Evolutionary conservation across 1,140 invertebrate species (phyloP).

Genomic region (Phymastichus coffea): DNA sequence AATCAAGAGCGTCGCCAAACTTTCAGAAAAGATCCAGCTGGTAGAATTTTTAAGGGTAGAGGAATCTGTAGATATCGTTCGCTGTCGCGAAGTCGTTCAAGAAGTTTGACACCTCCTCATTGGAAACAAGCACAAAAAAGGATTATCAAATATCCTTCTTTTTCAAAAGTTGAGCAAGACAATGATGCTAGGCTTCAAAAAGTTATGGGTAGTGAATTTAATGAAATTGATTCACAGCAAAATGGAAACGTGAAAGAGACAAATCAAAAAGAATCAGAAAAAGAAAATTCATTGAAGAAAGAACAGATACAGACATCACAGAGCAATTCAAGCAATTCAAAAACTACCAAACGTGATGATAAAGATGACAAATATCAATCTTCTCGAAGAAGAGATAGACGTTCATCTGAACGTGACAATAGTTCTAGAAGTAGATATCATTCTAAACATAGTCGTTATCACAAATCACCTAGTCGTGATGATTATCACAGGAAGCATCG

Average conservation of each 20-base stretch:
- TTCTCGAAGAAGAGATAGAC: neutral
- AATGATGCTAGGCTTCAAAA: neutral
- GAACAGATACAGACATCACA: constrained; percentile 44
- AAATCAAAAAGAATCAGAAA: constrained; percentile 63
- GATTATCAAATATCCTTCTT: constrained; percentile 78
- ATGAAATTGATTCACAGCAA: constrained; percentile 50
- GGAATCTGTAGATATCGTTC: constrained; percentile 84
- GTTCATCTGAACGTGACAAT: constrained; percentile 1
- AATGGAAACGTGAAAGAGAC: constrained; percentile 65
- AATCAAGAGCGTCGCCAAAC: constrained; percentile 55
- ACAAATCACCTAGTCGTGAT: constrained; percentile 19
- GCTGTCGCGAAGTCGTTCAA: constrained; percentile 76
- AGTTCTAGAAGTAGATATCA: constrained; percentile 6
- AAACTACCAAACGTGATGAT: neutral
- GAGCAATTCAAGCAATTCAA: constrained; percentile 3
- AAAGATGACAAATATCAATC: constrained; percentile 1
- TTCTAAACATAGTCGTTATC: constrained; percentile 11
- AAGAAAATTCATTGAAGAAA: constrained; percentile 62
- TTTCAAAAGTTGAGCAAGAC: constrained; percentile 54
- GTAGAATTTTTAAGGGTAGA: constrained; percentile 83
- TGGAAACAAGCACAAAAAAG: constrained; percentile 84
- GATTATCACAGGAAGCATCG: constrained; percentile 10
- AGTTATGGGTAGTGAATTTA: constrained; percentile 16
- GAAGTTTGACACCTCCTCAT: constrained; percentile 84
- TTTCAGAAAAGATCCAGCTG: constrained; percentile 65